Percentiles rank a stretch among this genome's conserved stretches.
Conservation (phyloP, 2,113 vertebrate species). For the Varanus komodoensis region DNA sequence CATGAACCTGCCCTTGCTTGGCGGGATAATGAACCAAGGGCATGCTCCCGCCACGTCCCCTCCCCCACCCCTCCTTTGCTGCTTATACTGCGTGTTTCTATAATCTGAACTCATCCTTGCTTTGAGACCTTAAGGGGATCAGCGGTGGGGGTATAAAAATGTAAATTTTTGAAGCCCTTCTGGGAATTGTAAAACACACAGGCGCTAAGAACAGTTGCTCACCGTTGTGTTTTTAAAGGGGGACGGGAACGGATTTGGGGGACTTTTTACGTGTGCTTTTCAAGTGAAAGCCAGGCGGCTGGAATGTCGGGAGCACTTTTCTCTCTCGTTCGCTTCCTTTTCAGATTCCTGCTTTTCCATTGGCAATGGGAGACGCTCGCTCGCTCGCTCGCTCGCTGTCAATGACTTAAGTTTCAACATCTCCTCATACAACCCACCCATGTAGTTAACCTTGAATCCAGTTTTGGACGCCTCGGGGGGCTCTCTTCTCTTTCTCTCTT, state of each 20-base stretch:
- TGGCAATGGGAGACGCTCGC: background rate
- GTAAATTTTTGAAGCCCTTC: constrained; percentile 50
- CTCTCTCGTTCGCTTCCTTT: background rate
- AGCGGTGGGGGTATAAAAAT: constrained; percentile 50
- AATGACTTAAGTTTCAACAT: constrained; percentile 42
- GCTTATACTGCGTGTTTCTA: constrained; percentile 19
- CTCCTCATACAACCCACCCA: constrained; percentile 43
- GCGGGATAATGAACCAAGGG: background rate
- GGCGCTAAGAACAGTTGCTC: constrained; percentile 7
- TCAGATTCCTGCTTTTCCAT: too few species aligned
- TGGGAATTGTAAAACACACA: background rate
- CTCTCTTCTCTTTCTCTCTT: constrained; percentile 6
- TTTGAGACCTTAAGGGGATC: constrained; percentile 17
- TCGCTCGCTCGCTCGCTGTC: background rate
- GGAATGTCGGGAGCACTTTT: background rate
- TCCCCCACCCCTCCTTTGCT: background rate
- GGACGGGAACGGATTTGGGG: background rate
- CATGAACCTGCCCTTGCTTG: background rate
- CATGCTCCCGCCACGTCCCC: background rate
- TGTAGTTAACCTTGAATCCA: constrained; percentile 63
- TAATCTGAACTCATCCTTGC: constrained; percentile 18
- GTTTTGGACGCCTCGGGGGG: constrained; percentile 54
- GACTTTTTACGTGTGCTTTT: background rate
- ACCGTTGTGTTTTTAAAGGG: constrained; percentile 3
- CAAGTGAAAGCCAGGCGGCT: background rate